These are phyloP conservation scores for Catocala sponsa DNA, from an alignment of 2,888 invertebrate species.

Conservation along the genomic window DNA sequence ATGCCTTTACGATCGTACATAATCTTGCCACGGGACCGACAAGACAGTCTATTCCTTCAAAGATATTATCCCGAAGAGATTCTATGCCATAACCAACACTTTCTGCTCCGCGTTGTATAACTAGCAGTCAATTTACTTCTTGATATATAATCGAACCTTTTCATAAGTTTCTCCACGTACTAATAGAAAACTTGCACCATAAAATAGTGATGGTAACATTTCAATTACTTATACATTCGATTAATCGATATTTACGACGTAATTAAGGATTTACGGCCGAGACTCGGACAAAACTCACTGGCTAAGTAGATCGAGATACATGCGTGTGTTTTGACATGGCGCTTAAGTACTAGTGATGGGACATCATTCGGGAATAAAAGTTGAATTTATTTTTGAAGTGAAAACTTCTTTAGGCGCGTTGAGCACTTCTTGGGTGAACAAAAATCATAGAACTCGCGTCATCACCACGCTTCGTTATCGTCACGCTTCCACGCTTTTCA, in stretches of 20 bases:
- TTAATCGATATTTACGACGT: slow-evolving; percentile 58
- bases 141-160: neutral
- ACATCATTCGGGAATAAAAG: neutral
- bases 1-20: no score
- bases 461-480: no score
- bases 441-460: no score
- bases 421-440: no score
- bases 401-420: no score
- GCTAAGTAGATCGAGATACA: slow-evolving; percentile 46
- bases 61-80: no score
- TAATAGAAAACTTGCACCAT: slow-evolving; percentile 13
- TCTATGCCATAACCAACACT: no score
- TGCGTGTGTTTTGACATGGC: slow-evolving; percentile 46
- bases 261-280: slow-evolving; percentile 51
- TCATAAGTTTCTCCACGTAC: slow-evolving; percentile 19
- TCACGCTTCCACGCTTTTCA: no score
- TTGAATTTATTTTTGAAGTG: slow-evolving; percentile 7
- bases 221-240: slow-evolving; percentile 56
- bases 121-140: neutral
- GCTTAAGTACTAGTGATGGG: slow-evolving; percentile 41
- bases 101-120: no score
- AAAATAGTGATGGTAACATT: slow-evolving; percentile 30
- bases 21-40: no score
- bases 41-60: no score
- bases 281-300: slow-evolving; percentile 41